These are phyloP conservation scores for Neomonachus schauinslandi DNA, from an alignment of 2,113 vertebrate genomes.

Conservation along the genomic window DNA sequence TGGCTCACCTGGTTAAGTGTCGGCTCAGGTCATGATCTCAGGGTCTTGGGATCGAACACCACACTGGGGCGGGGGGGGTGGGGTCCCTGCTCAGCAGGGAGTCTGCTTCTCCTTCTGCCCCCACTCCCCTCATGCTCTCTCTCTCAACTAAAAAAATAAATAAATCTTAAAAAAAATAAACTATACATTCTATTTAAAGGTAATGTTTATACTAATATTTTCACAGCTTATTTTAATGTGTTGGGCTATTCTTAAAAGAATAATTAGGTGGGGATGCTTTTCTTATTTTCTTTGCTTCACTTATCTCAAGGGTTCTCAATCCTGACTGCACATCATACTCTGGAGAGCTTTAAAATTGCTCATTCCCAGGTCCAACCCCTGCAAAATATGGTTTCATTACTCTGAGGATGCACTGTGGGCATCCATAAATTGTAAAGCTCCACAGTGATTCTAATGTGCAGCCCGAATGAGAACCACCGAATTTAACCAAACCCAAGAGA, in stretches of 20 bases:
- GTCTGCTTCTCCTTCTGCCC: too few species aligned
- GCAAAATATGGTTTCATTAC: not conserved
- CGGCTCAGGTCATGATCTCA: not conserved
- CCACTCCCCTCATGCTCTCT: too few species aligned
- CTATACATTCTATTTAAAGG: not conserved
- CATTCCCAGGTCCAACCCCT: not conserved
- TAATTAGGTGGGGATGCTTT: not conserved
- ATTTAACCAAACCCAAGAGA: slow-evolving; percentile 12
- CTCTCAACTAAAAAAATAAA: not conserved
- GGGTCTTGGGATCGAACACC: not conserved
- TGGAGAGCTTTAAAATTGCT: not conserved
- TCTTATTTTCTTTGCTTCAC: not conserved
- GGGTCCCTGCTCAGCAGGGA: too few species aligned
- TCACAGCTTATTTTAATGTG: not conserved
- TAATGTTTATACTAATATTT: not conserved
- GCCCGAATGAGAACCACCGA: not conserved
- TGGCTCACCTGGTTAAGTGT: not conserved
- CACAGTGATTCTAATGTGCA: not conserved
- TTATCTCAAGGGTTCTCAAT: not conserved
- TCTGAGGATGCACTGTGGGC: not conserved
- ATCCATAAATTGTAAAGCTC: not conserved
- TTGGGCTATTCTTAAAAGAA: slow-evolving; percentile 23
- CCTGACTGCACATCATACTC: not conserved
- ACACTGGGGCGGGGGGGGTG: too few species aligned
- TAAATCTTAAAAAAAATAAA: not conserved